These are phyloP conservation scores for Chrysodeixis includens DNA, from an alignment of 2,888 invertebrate species.

Conservation along the genomic window DNA sequence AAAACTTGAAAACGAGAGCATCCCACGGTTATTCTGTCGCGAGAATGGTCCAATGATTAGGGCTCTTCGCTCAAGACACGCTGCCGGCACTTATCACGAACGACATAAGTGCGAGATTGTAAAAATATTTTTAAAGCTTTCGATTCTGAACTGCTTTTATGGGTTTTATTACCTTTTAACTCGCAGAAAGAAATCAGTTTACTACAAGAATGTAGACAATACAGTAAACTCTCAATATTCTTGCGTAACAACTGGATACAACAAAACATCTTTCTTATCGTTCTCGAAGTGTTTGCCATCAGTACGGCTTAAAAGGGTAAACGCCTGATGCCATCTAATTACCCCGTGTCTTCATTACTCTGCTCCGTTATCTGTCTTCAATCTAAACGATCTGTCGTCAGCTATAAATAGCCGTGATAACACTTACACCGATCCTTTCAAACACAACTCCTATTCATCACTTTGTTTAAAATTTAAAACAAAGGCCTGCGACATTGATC, in stretches of 20 bases:
- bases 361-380: constrained; percentile 20
- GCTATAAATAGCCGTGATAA: constrained; percentile 47
- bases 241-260: not conserved
- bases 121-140: constrained; percentile 34
- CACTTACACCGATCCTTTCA: constrained; percentile 41
- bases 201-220: not conserved
- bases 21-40: constrained; percentile 22
- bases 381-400: constrained; percentile 44
- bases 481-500: constrained; percentile 61
- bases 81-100: constrained; percentile 9
- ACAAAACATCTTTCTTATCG: not conserved
- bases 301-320: constrained; percentile 27
- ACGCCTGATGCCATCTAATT: constrained; percentile 42
- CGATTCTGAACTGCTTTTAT: constrained; percentile 17
- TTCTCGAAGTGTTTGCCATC: not conserved
- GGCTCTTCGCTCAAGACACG: constrained; percentile 18
- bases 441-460: constrained; percentile 54
- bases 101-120: constrained; percentile 17
- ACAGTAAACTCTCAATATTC: not conserved
- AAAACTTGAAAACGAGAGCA: constrained; percentile 20
- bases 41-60: constrained; percentile 32
- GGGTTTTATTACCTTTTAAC: constrained; percentile 19
- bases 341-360: constrained; percentile 47
- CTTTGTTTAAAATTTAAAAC: constrained; percentile 61
- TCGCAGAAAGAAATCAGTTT: not conserved